Base-by-base conservation (phyloP, 1,140 invertebrate species). In the Armadillidium nasatum region DNA sequence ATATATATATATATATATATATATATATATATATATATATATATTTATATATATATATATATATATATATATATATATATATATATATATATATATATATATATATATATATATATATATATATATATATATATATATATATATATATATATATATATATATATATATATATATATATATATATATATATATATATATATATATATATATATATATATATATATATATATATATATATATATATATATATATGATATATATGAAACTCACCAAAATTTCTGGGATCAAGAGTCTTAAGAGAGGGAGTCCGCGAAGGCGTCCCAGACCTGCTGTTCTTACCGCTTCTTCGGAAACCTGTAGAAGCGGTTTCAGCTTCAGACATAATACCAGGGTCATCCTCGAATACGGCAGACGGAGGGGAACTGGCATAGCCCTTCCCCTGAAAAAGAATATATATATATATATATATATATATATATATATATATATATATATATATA, bases 361-460 rank as follows among this genome's bases (percentile, higher is more conserved):
- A 94, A 7, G 94, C 91, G 4, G 95, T 97, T 82, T 98, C 96
- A 73, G 95, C 93, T 85, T 97, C 95, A 0, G 94, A 97, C 95
- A 98, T 97, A 83, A 97, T 97, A 0, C 95, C 95, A 0, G 94
- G 94, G 85, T 97, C 95, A 82, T 97, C 95, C 83, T 97, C 95
- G 46, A 50, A 50, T 15, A 50, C 9, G 46, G 46, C 46, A 50
- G 46, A 50, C 46, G 46, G 46, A 50, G 46, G 46, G 46, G 46
- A 50, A 50, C 46, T 15, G 46, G 46, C 46, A 50, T 50, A 50
- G 46, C 46, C 46, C 46, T 50, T 50, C 46, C 46, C 46, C 46
- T 50, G 46, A 50, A 50, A 50, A 50, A n/a, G n/a, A n/a, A n/a
- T n/a, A n/a, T n/a, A n/a, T n/a, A n/a, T n/a, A n/a, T n/a, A n/a